Percentiles rank a stretch among this genome's conserved stretches.
These are phyloP conservation scores for Erythrocebus patas DNA, from an alignment of 2,113 vertebrate species.

Conservation along the genomic window DNA sequence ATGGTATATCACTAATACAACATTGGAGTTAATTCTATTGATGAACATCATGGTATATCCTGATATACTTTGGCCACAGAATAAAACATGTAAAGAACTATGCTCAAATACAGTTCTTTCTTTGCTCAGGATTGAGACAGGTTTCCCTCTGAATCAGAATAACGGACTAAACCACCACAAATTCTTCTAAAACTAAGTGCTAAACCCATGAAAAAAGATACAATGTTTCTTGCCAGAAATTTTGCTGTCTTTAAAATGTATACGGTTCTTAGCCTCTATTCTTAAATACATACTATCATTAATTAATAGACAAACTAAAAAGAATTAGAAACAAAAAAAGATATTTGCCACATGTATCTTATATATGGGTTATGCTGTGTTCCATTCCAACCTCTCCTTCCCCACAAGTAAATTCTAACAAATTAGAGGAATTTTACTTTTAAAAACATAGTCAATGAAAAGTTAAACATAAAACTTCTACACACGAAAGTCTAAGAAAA, in stretches of 20 bases:
- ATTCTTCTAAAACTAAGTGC: slow-evolving; percentile 25
- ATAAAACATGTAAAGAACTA: not conserved
- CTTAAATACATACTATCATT: not conserved
- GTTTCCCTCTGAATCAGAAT: slow-evolving; percentile 31
- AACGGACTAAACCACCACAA: not conserved
- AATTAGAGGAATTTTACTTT: slow-evolving; percentile 6
- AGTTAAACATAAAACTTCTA: not conserved
- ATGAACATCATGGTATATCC: not conserved
- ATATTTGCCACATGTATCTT: not conserved
- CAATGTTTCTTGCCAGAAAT: not conserved
- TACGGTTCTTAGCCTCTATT: not conserved
- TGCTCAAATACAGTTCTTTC: not conserved
- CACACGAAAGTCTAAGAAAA: not conserved
- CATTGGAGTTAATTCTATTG: not conserved
- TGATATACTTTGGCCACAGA: not conserved
- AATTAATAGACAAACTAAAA: slow-evolving; percentile 37
- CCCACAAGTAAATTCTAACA: not conserved
- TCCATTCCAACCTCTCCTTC: not conserved
- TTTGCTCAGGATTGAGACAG: slow-evolving; percentile 29
- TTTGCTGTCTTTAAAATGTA: slow-evolving; percentile 22
- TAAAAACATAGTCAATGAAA: not conserved
- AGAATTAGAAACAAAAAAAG: slow-evolving; percentile 7
- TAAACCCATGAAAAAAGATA: not conserved
- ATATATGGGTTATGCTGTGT: not conserved
- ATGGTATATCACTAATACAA: slow-evolving; percentile 15